phyloP scores from a whole-genome alignment of 2,113 vertebrate species.

The Pipra filicauda region DNA sequence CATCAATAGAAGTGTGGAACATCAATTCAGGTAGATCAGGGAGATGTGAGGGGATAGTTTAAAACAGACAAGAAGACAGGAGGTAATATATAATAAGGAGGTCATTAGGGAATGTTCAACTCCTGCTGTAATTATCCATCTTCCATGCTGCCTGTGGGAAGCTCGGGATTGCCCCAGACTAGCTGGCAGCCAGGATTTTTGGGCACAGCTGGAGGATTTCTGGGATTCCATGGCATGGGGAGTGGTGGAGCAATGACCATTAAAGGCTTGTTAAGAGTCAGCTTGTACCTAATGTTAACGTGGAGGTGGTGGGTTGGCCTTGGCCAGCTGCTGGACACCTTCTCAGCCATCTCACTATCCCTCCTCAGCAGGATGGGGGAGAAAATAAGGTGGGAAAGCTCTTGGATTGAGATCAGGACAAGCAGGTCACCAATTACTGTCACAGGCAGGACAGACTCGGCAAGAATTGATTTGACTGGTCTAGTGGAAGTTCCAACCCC shows the following conservation, averaged over 20 bases:
- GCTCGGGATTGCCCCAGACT: background rate
- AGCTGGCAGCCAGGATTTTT: background rate
- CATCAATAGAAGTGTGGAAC: background rate
- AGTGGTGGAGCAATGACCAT: accelerated
- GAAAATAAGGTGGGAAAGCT: background rate
- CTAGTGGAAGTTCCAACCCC: background rate
- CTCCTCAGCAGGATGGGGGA: background rate
- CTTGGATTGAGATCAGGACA: background rate
- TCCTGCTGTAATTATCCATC: background rate
- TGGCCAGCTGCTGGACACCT: background rate
- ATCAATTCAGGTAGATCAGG: background rate
- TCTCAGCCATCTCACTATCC: background rate
- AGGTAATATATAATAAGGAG: background rate
- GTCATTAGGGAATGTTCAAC: accelerated
- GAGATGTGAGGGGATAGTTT: background rate
- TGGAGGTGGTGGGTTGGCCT: background rate
- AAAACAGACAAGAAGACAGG: background rate
- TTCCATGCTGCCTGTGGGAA: background rate
- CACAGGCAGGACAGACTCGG: background rate
- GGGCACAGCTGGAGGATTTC: background rate
- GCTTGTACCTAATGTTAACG: background rate
- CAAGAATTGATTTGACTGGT: background rate
- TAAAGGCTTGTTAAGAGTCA: background rate
- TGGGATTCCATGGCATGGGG: background rate
- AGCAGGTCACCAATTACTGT: background rate